Base-by-base conservation (phyloP, 2,888 invertebrate genomes). In the Scaptomyza cyrtandrae region DNA sequence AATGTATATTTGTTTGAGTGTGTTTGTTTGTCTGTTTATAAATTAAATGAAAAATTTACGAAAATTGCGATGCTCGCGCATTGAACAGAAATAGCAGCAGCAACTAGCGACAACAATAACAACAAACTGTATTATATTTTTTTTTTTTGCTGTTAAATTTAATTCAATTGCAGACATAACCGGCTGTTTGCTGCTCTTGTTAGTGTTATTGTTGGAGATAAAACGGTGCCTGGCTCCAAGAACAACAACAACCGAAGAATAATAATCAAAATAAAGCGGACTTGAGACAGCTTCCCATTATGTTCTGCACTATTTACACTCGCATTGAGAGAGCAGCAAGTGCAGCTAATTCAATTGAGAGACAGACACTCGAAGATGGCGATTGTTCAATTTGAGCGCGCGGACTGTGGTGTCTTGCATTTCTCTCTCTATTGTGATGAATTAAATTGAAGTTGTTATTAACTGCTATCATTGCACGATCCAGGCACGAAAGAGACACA, bases 371-470 rank as follows among this genome's bases (percentile, higher is more conserved):
- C 57, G 44, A 67, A 59, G 59, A 62, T 67, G 74, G 56, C 66
- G 66, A 65, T 60, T 71, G 75, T 65, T 48, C 63, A 73, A 69
- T 63, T 60, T 45, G 66, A 57, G 45, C 33, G 39, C 45, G 29
- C 64, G 31, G 62, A 43, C 54, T 49, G 33, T 33, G 33, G 55
- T 49, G 49, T 49, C 7, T 75, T 74, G 67, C 77, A 61, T 44
- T 58, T 76, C 67, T 41, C 67, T 41, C 72, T 41, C 58, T 49
- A 63, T 74, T 76, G 53, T 71, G 33, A 66, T 87, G 59, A 85
- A 87, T 77, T 75, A 64, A 80, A 80, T 85, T 83, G 70, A 84
- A 83, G 76, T 87, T 85, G 78, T 62, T 82, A 83, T 85, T 82
- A 85, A 82, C 86, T 75, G 67, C 86, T 75, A 65, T 67, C 82